A percentile compares a stretch with the other conserved stretches of the same genome.
These are phyloP conservation scores for Metellina segmentata DNA, from an alignment of 2,888 invertebrate genomes.

Conservation along the genomic window DNA sequence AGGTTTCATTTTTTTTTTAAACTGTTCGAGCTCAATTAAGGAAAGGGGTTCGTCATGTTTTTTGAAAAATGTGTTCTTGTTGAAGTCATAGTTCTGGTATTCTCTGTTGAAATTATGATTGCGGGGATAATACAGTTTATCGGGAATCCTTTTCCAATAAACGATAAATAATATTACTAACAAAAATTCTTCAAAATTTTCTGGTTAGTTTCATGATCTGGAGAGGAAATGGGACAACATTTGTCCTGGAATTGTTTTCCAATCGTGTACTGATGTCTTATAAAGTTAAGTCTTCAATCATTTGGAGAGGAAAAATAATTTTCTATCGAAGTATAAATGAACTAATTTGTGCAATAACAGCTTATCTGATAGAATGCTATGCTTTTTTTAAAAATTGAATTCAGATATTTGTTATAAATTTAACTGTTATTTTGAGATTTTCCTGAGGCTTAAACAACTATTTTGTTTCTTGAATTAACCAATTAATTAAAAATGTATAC, in stretches of 20 bases:
- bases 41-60: neutral
- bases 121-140: neutral
- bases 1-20: constrained; percentile 40
- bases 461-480: too few species aligned
- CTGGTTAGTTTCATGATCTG: neutral
- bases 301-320: too few species aligned
- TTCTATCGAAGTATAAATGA: too few species aligned
- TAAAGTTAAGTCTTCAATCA: too few species aligned
- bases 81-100: neutral
- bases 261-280: too few species aligned
- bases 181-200: neutral
- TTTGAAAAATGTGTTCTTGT: neutral
- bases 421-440: too few species aligned
- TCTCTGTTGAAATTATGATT: neutral
- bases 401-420: too few species aligned
- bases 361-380: too few species aligned
- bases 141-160: neutral
- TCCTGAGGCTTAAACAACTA: too few species aligned
- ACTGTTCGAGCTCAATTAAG: constrained; percentile 32
- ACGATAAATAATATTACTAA: neutral
- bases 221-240: neutral
- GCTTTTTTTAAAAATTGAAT: too few species aligned
- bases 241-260: neutral
- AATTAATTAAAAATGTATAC: too few species aligned
- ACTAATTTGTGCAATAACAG: too few species aligned